phyloP scores from a whole-genome alignment of 1,140 invertebrate species.

The Plutomurus gul region DNA sequence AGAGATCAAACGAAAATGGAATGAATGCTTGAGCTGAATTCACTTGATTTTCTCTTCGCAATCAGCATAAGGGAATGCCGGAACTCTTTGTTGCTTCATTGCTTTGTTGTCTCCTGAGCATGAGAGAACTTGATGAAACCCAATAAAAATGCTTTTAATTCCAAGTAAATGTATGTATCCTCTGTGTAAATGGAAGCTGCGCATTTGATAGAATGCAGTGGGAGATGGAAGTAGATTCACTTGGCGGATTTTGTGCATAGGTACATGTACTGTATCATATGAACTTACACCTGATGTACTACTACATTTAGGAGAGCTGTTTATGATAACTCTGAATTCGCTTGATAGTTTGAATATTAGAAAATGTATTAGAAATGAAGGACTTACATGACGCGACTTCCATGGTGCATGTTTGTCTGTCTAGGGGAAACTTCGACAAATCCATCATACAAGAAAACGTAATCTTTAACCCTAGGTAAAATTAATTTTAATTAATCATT shows the following conservation, averaged over 20 bases:
- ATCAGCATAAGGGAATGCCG: not conserved
- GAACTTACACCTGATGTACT: not conserved
- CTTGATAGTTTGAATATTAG: not conserved
- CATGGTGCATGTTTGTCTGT: slow-evolving; percentile 62
- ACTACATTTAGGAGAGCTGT: not conserved
- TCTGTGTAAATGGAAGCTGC: too few relatives aligned
- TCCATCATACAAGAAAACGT: slow-evolving; percentile 70
- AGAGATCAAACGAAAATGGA: not conserved
- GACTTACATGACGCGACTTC: slow-evolving; percentile 52
- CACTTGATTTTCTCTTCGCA: not conserved
- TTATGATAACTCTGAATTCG: not conserved
- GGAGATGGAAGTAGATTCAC: too few relatives aligned
- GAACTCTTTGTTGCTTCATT: not conserved
- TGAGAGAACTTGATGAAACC: not conserved
- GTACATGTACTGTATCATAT: too few relatives aligned
- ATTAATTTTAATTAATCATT: too few relatives aligned
- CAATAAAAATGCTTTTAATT: too few relatives aligned
- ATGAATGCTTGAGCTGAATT: not conserved
- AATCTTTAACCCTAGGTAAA: slow-evolving; percentile 64
- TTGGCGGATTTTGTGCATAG: too few relatives aligned
- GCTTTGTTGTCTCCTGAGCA: not conserved
- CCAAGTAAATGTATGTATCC: too few relatives aligned
- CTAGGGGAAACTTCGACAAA: slow-evolving; percentile 66
- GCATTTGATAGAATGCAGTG: too few relatives aligned
- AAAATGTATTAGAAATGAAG: not conserved